Base-by-base conservation (phyloP, 1,140 invertebrate genomes). In the Platyscapa corneri region DNA sequence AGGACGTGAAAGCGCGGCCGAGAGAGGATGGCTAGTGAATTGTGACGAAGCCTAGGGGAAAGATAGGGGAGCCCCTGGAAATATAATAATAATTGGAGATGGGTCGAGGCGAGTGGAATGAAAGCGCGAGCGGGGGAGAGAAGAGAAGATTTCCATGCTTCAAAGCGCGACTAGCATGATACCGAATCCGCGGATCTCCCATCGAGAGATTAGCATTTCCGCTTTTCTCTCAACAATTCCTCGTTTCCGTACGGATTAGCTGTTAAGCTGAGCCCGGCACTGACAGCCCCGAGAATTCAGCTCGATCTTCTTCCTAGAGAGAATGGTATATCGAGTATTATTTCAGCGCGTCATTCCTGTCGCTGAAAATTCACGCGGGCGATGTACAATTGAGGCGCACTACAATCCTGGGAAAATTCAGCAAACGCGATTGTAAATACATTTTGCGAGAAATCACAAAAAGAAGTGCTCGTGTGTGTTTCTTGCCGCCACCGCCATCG, bases 181-280 rank as follows among this genome's bases (percentile, higher is more conserved):
- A 85, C 78, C 84, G 84, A 67, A 89, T 89, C 90, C 90, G 84
- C 89, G 90, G 89, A 92, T 92, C 90, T 93, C 90, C 90, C 92
- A 93, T 93, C 91, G 90, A 90, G 92, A 92, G 92, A 93, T 93
- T 93, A 93, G 91, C 91, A 92, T 92, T 93, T 92, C 90, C 89
- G 91, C 92, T 93, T 92, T 93, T 92, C 91, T 92, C 92, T 92
- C 92, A 92, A 92, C 91, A 92, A 92, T 92, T 92, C 88, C 91
- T 90, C 91, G 91, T 93, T 92, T 90, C 89, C 89, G 88, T 90
- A 90, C 90, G 91, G 92, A 92, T 93, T 93, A 93, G 92, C 90
- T 90, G 91, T 90, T 93, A 93, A 93, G 92, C 91, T 91, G 87
- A 87, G 88, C 86, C 85, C 72, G 76, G 83, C 82, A 87, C 87